A percentile compares a stretch with the other conserved stretches of the same genome.
Evolutionary conservation across 2,797 vertebrate genomes (phyloP).

Genomic region (Amblyraja radiata): DNA sequence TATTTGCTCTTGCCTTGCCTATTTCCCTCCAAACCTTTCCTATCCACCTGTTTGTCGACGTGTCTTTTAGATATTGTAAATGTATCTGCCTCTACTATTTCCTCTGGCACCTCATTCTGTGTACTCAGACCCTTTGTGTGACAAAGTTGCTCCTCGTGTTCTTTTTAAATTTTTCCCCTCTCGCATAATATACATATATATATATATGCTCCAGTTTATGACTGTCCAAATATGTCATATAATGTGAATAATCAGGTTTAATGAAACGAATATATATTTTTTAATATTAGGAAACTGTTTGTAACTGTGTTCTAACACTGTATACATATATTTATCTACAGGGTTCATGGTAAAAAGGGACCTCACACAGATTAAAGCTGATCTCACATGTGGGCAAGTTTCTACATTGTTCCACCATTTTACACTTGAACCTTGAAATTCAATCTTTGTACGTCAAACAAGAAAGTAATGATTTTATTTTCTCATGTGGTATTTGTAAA

Average conservation of each 20-base stretch:
- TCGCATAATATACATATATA: too few species aligned
- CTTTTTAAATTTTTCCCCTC: too few species aligned
- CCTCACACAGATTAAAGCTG: background rate
- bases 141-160: too few species aligned
- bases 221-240: background rate
- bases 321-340: background rate
- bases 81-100: too few species aligned
- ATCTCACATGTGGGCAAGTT: background rate
- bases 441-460: constrained; percentile 18
- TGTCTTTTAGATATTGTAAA: too few species aligned
- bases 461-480: background rate
- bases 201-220: too few species aligned
- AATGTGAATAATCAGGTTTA: background rate
- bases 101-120: too few species aligned
- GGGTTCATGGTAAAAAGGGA: background rate
- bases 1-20: too few species aligned
- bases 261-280: background rate
- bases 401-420: background rate
- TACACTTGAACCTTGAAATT: constrained; percentile 21
- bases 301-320: background rate
- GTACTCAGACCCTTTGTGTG: too few species aligned
- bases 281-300: background rate
- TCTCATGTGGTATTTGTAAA: constrained; percentile 27
- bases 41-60: too few species aligned
- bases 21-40: too few species aligned